Base-by-base conservation (phyloP, 2,113 vertebrate species). In the Rhodinocichla rosea region DNA sequence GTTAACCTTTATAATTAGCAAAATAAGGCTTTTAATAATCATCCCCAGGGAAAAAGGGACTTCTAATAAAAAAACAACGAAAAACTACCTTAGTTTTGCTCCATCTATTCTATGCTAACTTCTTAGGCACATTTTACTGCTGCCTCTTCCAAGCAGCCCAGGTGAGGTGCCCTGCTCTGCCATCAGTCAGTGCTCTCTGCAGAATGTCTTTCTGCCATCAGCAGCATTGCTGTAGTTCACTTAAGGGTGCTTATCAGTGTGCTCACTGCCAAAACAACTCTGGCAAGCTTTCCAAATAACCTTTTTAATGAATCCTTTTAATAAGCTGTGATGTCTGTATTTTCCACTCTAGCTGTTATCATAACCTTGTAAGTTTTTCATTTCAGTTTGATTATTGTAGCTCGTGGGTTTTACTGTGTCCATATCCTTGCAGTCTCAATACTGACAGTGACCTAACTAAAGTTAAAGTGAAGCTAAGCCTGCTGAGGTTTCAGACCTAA, bases 281-380 rank as follows among this genome's bases (percentile, higher is more conserved):
- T 91, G 62, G 47, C 22, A 52, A 49, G 37, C 57, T 81, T 74
- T 88, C 22, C 73, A 42, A 70, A 30, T 24, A 80, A 21, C 30
- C 23, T 78, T 52, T 78, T 52, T 5, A 77, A 78, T 24, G 10
- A 28, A n/a, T 53, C 26, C 47, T 37, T 64, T 82, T 28, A 87
- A 89, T 75, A 68, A 89, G 42, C 44, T 79, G 42, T 32, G 40
- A 23, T 82, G 39, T 24, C 69, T 87, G 40, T 56, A 11, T 84
- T 95, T 89, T 87, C 70, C 28, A 60, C 70, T 76, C 10, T 53
- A n/a, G 65, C 60, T 94, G 79, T 69, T 93, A 71, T 64, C 63
- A 47, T 37, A 85, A 30, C 37, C 11, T 3, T 59, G n/a, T 49
- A 37, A 65, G 32, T 67, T 65, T 75, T 69, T 69, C 21, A 40